Base-by-base conservation (phyloP, 2,888 invertebrate genomes). In the Anarsia innoxiella region DNA sequence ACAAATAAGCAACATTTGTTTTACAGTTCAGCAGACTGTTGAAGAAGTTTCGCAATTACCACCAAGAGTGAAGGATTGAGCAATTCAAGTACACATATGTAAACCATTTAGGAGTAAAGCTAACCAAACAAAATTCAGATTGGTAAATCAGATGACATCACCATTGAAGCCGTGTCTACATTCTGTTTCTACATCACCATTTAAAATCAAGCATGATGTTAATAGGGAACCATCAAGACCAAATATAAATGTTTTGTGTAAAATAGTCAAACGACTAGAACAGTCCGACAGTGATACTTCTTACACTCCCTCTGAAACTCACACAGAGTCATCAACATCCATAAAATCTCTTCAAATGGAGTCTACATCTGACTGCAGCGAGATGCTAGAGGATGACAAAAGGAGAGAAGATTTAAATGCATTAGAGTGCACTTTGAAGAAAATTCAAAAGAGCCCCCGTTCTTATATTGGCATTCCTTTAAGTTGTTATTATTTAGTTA, bases 401-500 rank as follows among this genome's bases (percentile, higher is more conserved):
- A 3, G n/a, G 26, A 10, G n/a, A n/a, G 3, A n/a, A 8, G 4
- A 3, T 5, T 5, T 5, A 19, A 5, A 19, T 5, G 8, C 3
- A 8, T 5, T 5, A 19, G n/a, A 30, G n/a, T 6, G 2, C n/a
- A 30, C 15, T 15, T 3, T 15, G 9, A 4, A 15, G 4, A 14
- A n/a, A 14, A 30, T 30, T 14, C 6, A 1, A 15, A 41, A 37
- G 1, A 40, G 23, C 4, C 45, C 41, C 1, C 26, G 19, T 12
- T 36, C 11, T 23, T 43, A 46, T 26, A 34, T 44, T 29, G 44
- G 41, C 1, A 16, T 41, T 31, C 33, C 39, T 14, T 12, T 15
- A 28, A 10, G 14, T 44, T 36, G n/a, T 47, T 42, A 39, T 36
- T 36, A 31, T 25, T 33, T 47, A 34, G 13, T 44, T 4, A 8